Conservation (phyloP, 2,797 vertebrate species). For the Microchirus variegatus region DNA sequence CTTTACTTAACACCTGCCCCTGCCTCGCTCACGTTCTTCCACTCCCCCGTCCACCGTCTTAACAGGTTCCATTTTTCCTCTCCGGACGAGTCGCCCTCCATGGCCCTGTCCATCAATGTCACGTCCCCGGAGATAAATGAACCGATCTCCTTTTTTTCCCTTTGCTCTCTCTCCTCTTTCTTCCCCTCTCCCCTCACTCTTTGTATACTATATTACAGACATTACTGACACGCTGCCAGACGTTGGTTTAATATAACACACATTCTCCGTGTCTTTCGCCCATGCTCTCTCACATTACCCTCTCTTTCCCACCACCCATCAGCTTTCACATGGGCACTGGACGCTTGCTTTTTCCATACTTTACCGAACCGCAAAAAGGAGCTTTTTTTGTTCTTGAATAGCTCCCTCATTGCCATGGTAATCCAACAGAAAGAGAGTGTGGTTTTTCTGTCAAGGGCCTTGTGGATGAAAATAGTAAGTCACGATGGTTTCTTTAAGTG, state of each 20-base stretch:
- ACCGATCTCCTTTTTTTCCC: conserved; percentile 63
- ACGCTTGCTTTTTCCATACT: conserved; percentile 71
- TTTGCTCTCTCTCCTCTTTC: conserved; percentile 43
- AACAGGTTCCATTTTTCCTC: conserved; percentile 56
- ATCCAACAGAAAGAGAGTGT: conserved; percentile 69
- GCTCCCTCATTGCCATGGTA: conserved; percentile 80
- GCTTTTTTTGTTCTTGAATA: conserved; percentile 78
- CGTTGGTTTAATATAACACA: conserved; percentile 78
- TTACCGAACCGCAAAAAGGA: conserved; percentile 70
- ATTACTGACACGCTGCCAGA: conserved; percentile 73
- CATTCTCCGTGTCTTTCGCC: conserved; percentile 69
- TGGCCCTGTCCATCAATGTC: conserved; percentile 68
- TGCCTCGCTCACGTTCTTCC: conserved; percentile 48
- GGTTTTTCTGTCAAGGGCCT: conserved; percentile 70
- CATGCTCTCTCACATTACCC: conserved; percentile 75
- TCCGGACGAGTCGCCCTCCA: conserved; percentile 28
- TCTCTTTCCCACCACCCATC: conserved; percentile 73
- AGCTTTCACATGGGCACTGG: conserved; percentile 68
- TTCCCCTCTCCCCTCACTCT: conserved; percentile 39
- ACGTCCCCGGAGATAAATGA: conserved; percentile 63
- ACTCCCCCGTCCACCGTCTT: conserved; percentile 8
- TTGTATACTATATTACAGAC: conserved; percentile 60
- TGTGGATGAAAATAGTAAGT: conserved; percentile 71
- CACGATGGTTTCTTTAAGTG: conserved; percentile 62
- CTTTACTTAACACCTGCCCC: conserved; percentile 54